Conservation (phyloP, 2,888 invertebrate species). For the Linyphia triangularis region DNA sequence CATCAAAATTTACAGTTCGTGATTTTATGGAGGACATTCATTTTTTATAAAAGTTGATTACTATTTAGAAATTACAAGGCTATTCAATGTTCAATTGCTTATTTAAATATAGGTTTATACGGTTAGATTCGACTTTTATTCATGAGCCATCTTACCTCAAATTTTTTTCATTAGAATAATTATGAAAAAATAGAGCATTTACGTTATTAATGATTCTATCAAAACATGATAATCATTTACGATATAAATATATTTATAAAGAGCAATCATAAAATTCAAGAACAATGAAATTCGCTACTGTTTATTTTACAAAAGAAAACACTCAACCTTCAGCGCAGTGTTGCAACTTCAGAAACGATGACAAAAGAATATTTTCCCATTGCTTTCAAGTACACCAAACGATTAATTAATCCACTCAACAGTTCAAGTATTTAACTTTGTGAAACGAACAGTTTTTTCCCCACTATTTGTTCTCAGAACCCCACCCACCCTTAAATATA, state of each 20-base stretch:
- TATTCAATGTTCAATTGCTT: too few relatives aligned
- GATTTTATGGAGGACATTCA: too few relatives aligned
- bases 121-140: neutral
- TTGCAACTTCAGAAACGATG: conserved; percentile 28
- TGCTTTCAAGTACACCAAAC: conserved; percentile 40
- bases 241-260: neutral
- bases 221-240: neutral
- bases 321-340: conserved; percentile 24
- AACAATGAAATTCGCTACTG: conserved; percentile 26
- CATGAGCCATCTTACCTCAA: neutral
- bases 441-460: neutral
- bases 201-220: neutral
- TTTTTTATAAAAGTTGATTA: too few relatives aligned
- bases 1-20: too few relatives aligned
- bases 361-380: conserved; percentile 39
- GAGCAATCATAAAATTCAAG: neutral
- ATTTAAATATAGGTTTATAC: too few relatives aligned
- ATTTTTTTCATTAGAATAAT: neutral
- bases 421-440: conserved; percentile 18
- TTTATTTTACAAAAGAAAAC: conserved; percentile 30
- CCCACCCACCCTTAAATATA: conserved; percentile 30
- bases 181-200: neutral
- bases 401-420: conserved; percentile 48
- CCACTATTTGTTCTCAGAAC: neutral
- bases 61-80: too few relatives aligned